Base-by-base conservation (phyloP, 2,797 vertebrate species). In the Enteromius argenteus region DNA sequence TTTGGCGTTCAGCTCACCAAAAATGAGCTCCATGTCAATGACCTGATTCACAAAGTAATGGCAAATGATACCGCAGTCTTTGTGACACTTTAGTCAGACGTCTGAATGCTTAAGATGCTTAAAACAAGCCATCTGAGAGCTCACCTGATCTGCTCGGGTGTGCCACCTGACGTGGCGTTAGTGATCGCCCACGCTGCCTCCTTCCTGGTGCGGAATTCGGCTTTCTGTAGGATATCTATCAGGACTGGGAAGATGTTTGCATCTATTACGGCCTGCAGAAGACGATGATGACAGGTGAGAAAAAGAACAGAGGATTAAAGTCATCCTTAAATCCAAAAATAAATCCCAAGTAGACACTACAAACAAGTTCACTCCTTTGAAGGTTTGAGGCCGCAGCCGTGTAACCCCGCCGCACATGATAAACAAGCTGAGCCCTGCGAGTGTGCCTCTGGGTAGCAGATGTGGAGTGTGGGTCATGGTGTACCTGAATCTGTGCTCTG, bases 151-250 rank as follows among this genome's bases (percentile, higher is more conserved):
- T 99, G 98, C 49, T 98, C 97, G 0, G 97, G 96, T 0, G 98
- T 99, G 73, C 98, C 98, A 88, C 98, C 98, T 0, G 98, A 99
- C 0, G 98, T 99, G 37, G 98, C 98, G 0, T 99, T 99, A 23
- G 98, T 99, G 86, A 99, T 99, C n/a, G 97, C 98, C 98, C 98
- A 99, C 0, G 98, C 97, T 0, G 98, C 98, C 91, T 99, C 98
- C 89, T 99, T 99, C 91, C 98, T 96, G 46, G 98, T 99, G 72
- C 98, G 96, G 90, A 99, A 99, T 76, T 99, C 98, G 0, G 98
- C 98, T 89, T 99, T 99, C 94, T 99, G 98, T 84, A 99, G 93
- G 87, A 99, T 99, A 87, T 99, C 98, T 0, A 99, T 99, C 89
- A 99, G 95, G 32, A 99, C 97, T 0, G 98, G 98, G 90, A 99